Conservation (phyloP, 2,888 invertebrate species). For the Strigamia transsilvanica region DNA sequence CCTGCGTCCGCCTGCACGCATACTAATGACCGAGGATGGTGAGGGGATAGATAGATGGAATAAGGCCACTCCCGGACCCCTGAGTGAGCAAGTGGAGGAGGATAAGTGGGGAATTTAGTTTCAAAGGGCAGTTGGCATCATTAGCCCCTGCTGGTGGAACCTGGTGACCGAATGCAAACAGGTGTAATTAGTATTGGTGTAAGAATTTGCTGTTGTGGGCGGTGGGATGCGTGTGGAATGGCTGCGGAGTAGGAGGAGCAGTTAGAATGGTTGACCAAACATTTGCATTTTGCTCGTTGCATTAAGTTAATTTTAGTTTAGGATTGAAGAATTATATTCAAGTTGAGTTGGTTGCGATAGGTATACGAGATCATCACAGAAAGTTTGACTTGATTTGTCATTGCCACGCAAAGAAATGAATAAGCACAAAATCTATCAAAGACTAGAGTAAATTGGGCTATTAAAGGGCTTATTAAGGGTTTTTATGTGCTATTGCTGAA, state of each 20-base stretch:
- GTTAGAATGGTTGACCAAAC: background rate
- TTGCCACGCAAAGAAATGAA: no score
- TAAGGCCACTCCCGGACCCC: constrained; percentile 31
- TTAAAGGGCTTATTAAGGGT: no score
- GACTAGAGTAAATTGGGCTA: no score
- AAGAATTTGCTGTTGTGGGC: constrained; percentile 19
- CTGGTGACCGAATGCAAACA: constrained; percentile 45
- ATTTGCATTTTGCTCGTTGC: constrained; percentile 15
- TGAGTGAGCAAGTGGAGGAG: background rate
- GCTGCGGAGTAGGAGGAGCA: constrained; percentile 1
- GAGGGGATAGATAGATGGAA: constrained; percentile 4
- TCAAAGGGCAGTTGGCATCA: constrained; percentile 42
- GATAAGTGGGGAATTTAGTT: constrained; percentile 45
- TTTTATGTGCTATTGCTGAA: no score
- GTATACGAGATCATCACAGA: no score
- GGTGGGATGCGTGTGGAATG: constrained; percentile 15
- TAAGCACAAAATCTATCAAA: no score
- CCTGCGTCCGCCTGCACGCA: constrained; percentile 27
- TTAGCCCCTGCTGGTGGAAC: constrained; percentile 35
- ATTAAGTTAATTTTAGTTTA: constrained; percentile 9
- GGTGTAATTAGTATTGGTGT: constrained; percentile 45
- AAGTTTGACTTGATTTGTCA: no score
- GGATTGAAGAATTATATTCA: background rate
- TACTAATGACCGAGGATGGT: constrained; percentile 33
- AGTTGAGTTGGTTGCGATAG: background rate